Evolutionary conservation across 2,113 vertebrate genomes (phyloP), one percentile per base, ranked within the genome.

Genomic region (Scalopus aquaticus): DNA sequence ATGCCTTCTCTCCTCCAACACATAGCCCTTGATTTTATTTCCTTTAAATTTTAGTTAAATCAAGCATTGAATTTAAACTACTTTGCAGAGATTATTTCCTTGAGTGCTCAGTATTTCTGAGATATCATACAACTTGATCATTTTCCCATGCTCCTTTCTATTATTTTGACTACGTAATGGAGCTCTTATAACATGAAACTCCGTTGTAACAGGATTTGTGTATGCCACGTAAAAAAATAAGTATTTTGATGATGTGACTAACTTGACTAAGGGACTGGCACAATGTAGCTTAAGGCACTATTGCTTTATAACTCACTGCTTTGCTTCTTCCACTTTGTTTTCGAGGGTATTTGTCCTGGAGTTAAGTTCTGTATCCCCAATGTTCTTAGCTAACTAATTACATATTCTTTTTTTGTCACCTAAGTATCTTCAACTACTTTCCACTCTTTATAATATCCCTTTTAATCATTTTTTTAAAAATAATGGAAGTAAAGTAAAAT

Each of bases 31-130:
- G 4, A 44, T 79, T 95, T 82, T 76, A 42, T 88, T 87, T 79
- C 28, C 37, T 74, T 92, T 51, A 90, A 28, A 79, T 90, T 90
- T 81, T 88, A 83, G 82, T 88, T 72, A 10, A 82, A 9, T 89
- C 70, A 80, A 92, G 44, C 26, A 54, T 51, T 79, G 8, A 20
- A 46, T n/a, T 76, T 80, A 64, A 73, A 49, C 32, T 44, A 13
- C 32, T 44, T 88, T 73, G 37, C 13, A 46, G 19, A 90, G 62
- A 86, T 67, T 76, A 79, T 58, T 79, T 90, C 39, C 15, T 85
- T 73, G 10, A 90, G 39, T 83, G 30, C n/a, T 88, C 56, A 91
- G 51, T 10, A 1, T 83, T 83, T 62, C 77, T 79, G 24, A 58
- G 8, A 15, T 79, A 49, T 46, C 13, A 54, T 86, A 28, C 70